A percentile compares a stretch with the other conserved stretches of the same genome.
These are phyloP conservation scores for Sebastes paucispinis DNA, from an alignment of 2,797 vertebrate species.

Conservation along the genomic window DNA sequence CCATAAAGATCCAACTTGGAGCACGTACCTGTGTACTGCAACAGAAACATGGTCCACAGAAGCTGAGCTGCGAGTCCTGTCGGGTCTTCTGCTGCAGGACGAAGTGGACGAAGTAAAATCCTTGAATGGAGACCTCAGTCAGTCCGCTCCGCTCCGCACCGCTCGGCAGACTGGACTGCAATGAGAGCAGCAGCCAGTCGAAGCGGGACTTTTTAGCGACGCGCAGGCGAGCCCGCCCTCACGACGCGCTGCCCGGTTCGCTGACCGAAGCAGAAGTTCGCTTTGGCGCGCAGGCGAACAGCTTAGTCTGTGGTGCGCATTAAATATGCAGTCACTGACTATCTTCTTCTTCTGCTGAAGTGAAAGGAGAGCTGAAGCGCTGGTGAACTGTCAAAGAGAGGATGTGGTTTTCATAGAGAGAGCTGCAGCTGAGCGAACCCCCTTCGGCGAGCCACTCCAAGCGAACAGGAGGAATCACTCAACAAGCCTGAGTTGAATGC, in stretches of 20 bases:
- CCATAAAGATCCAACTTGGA: constrained; percentile 37
- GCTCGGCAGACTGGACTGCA: constrained; percentile 81
- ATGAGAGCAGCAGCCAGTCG: constrained; percentile 77
- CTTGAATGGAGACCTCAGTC: constrained; percentile 68
- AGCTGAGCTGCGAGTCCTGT: constrained; percentile 51
- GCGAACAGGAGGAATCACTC: constrained; percentile 2
- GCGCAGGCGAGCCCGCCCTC: constrained; percentile 66
- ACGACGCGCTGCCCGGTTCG: constrained; percentile 49
- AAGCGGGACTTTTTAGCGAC: constrained; percentile 72
- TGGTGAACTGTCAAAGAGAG: constrained; percentile 4
- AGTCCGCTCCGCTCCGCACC: constrained; percentile 69
- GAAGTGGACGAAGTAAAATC: constrained; percentile 57
- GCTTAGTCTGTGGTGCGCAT: not conserved
- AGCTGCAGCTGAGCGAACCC: not conserved
- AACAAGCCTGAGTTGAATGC: not conserved
- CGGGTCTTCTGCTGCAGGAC: constrained; percentile 63
- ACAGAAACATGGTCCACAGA: constrained; percentile 89
- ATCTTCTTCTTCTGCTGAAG: not conserved
- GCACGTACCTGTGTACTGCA: constrained; percentile 90
- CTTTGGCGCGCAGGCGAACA: constrained; percentile 24
- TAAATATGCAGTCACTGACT: not conserved
- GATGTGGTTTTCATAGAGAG: constrained; percentile 7
- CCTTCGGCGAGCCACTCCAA: not conserved
- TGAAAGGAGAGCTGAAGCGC: not conserved
- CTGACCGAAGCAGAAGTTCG: constrained; percentile 8